Percentiles rank a stretch among this genome's conserved stretches.
Conservation (phyloP, 2,888 invertebrate genomes). For the Dromius quadrimaculatus region DNA sequence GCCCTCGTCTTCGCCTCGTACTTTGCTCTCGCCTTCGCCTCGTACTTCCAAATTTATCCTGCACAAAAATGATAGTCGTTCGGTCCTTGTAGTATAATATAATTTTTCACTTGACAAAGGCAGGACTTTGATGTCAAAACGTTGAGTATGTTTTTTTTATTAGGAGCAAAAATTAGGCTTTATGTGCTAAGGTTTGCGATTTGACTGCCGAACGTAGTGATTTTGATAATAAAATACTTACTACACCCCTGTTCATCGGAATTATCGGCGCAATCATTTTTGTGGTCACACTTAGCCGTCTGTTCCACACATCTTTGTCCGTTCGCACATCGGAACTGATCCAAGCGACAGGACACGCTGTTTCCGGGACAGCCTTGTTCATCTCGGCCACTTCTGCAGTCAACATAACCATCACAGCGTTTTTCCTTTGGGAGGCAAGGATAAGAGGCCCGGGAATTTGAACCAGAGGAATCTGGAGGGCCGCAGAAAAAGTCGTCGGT, state of each 20-base stretch:
- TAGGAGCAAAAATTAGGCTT: no score
- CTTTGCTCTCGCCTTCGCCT: no score
- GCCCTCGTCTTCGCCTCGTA: no score
- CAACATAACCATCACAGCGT: constrained; percentile 90
- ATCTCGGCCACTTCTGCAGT: constrained; percentile 87
- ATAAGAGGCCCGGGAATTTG: constrained; percentile 71
- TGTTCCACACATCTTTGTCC: constrained; percentile 86
- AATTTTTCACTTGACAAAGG: no score
- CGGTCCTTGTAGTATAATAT: no score
- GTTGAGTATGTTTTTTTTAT: no score
- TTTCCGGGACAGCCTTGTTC: constrained; percentile 79
- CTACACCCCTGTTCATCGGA: constrained; percentile 92
- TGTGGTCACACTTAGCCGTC: constrained; percentile 85
- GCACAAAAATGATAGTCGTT: no score
- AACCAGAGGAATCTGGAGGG: constrained; percentile 70
- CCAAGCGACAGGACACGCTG: constrained; percentile 77
- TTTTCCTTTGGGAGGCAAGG: constrained; percentile 91
- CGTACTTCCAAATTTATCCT: no score
- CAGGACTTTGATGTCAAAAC: no score
- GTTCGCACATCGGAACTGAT: constrained; percentile 87
- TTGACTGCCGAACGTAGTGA: no score
- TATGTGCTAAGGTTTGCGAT: no score
- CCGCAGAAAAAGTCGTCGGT: constrained; percentile 91
- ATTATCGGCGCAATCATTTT: constrained; percentile 90
- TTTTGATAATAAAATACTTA: constrained; percentile 68